A percentile compares a stretch with the other conserved stretches of the same genome.
phyloP scores from a whole-genome alignment of 92 coral and sea anemone genomes.

The Porites divaricata region DNA sequence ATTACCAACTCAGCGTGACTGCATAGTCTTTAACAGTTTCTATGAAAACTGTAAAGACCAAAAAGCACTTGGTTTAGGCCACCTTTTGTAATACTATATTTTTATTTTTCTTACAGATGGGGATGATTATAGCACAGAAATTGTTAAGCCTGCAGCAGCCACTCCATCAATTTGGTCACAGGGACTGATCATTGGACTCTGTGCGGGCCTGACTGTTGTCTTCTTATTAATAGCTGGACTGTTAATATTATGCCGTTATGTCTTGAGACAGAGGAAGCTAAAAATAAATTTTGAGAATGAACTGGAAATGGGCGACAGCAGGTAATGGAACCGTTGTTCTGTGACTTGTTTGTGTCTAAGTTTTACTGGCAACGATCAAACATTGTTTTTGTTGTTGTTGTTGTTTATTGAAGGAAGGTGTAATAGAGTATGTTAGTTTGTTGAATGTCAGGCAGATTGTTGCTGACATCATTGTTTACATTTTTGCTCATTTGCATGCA shows the following conservation, averaged over 20 bases:
- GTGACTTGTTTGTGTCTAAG: no score
- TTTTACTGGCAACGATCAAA: no score
- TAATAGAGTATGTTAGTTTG: no score
- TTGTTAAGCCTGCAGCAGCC: not conserved
- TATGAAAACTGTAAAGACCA: no score
- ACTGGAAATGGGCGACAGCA: constrained; percentile 47
- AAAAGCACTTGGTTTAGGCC: not conserved
- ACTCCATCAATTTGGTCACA: constrained; percentile 63
- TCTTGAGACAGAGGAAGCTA: constrained; percentile 66
- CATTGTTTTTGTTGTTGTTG: no score
- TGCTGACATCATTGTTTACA: no score
- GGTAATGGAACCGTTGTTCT: constrained; percentile 2
- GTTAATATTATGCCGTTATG: constrained; percentile 61
- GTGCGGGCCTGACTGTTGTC: constrained; percentile 77
- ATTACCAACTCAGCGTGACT: no score
- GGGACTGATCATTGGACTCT: constrained; percentile 74
- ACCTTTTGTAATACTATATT: not conserved
- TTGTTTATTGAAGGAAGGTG: no score
- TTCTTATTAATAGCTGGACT: constrained; percentile 60
- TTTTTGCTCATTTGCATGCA: no score
- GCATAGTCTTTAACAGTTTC: no score
- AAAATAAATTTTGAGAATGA: constrained; percentile 89
- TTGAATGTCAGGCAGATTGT: no score
- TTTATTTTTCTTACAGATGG: not conserved
- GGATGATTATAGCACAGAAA: not conserved